Conservation (phyloP, 2,888 invertebrate genomes). For the Spodoptera littoralis region DNA sequence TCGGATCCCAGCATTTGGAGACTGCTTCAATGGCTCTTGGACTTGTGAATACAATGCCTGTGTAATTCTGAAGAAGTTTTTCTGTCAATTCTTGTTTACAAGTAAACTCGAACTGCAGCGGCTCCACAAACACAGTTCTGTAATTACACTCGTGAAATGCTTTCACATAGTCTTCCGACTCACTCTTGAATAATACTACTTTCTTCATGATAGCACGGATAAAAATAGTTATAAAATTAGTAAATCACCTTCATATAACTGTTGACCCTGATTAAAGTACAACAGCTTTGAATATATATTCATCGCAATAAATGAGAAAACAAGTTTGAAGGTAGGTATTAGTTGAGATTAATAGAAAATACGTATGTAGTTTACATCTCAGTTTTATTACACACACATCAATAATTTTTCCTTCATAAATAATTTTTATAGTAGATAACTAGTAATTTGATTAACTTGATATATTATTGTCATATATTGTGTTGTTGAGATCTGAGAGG, state of each 20-base stretch:
- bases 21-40: constrained; percentile 80
- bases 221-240: not conserved
- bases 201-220: constrained; percentile 73
- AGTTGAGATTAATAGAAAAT: constrained; percentile 1
- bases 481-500: too few relatives aligned
- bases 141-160: constrained; percentile 73
- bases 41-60: constrained; percentile 78
- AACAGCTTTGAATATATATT: constrained; percentile 25
- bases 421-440: too few relatives aligned
- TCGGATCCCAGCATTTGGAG: constrained; percentile 78
- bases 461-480: too few relatives aligned
- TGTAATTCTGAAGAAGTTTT: constrained; percentile 68
- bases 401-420: too few relatives aligned
- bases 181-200: constrained; percentile 80
- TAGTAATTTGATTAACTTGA: too few relatives aligned
- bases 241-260: constrained; percentile 46
- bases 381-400: too few relatives aligned
- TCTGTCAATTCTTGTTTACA: constrained; percentile 66
- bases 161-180: constrained; percentile 78
- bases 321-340: constrained; percentile 25
- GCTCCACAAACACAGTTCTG: constrained; percentile 79
- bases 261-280: constrained; percentile 65
- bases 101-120: constrained; percentile 74
- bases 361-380: not conserved
- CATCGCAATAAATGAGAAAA: constrained; percentile 6